phyloP scores from a whole-genome alignment of 2,888 invertebrate species.

The Xestia ashworthii region DNA sequence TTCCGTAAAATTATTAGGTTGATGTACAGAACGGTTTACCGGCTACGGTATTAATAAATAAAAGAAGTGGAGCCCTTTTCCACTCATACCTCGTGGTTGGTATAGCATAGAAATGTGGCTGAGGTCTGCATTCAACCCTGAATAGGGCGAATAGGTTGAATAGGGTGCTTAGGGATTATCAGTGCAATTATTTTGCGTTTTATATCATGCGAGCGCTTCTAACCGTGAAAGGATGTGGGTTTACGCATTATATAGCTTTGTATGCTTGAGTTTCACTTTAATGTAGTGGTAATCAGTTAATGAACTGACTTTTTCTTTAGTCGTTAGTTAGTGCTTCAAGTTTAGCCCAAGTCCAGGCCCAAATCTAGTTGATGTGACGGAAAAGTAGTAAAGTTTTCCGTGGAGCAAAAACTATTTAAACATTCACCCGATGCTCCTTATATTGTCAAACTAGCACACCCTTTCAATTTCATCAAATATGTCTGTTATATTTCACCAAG shows the following conservation, averaged over 20 bases:
- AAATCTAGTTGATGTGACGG: neutral
- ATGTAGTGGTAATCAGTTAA: neutral
- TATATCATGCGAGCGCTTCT: conserved; percentile 35
- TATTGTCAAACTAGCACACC: neutral
- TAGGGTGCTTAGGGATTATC: conserved; percentile 43
- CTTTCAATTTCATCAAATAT: neutral
- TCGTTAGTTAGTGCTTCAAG: neutral
- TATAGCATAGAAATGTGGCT: conserved; percentile 14
- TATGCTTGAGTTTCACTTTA: neutral
- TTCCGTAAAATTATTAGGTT: no score
- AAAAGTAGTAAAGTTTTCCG: neutral
- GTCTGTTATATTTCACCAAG: no score
- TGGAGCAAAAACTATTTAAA: no score
- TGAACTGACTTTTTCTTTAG: neutral
- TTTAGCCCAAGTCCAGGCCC: neutral
- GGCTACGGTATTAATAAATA: neutral
- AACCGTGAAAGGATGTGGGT: conserved; percentile 9
- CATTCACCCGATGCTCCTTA: neutral
- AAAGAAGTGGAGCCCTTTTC: conserved; percentile 27
- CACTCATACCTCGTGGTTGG: neutral
- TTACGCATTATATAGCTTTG: conserved; percentile 20
- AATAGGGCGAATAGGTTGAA: conserved; percentile 5
- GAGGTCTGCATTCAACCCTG: conserved; percentile 43
- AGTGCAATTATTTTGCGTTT: conserved; percentile 51
- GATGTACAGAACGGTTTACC: neutral